phyloP scores from a whole-genome alignment of 2,888 invertebrate species.

The Hirudinaria manillensis region DNA sequence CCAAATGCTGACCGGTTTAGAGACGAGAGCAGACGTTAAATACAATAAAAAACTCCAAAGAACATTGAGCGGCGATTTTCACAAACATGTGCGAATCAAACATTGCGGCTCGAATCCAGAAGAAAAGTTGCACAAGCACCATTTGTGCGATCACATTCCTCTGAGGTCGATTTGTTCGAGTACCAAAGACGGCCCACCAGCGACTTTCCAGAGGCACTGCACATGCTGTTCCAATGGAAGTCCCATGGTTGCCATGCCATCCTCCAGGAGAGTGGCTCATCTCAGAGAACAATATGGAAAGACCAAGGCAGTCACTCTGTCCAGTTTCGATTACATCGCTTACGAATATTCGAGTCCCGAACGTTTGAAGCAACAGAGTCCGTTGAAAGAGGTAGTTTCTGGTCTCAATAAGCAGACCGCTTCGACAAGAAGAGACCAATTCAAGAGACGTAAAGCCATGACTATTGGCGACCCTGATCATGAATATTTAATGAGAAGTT shows the following conservation, averaged over 20 bases:
- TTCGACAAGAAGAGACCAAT: slow-evolving; percentile 27
- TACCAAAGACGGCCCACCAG: neutral
- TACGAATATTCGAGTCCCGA: neutral
- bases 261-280: neutral
- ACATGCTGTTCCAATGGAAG: neutral
- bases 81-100: slow-evolving; percentile 2
- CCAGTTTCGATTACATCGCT: neutral
- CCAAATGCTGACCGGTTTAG: neutral
- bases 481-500: slow-evolving; percentile 23
- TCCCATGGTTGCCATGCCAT: neutral
- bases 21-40: neutral
- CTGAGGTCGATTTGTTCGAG: neutral
- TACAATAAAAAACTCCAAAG: neutral
- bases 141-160: neutral
- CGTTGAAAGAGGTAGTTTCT: neutral
- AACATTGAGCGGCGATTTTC: neutral
- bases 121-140: neutral
- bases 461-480: slow-evolving; percentile 31
- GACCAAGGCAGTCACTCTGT: neutral
- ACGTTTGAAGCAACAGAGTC: neutral
- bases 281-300: slow-evolving; percentile 4
- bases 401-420: neutral
- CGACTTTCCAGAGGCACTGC: neutral
- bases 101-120: neutral
- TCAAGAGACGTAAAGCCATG: slow-evolving; percentile 26